Evolutionary conservation across 2,888 invertebrate genomes (phyloP).

Genomic region (Harpagoxenus sublaevis): DNA sequence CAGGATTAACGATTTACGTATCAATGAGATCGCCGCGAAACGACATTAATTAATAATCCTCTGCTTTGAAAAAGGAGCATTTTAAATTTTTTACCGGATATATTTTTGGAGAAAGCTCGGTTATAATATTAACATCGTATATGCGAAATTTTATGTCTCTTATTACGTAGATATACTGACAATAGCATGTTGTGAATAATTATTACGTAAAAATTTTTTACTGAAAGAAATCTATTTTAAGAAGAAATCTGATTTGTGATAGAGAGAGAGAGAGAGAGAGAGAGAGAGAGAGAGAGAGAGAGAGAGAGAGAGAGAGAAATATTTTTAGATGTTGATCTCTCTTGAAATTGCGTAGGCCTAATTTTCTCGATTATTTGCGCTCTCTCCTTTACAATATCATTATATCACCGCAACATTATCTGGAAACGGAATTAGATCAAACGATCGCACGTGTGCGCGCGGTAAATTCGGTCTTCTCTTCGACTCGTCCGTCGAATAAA

Average conservation of each 20-base stretch:
- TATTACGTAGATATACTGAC: background rate
- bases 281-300: too few species aligned
- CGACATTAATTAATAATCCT: constrained; percentile 26
- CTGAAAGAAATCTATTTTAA: background rate
- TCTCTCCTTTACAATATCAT: background rate
- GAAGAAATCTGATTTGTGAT: background rate
- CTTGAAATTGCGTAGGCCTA: background rate
- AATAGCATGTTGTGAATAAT: background rate
- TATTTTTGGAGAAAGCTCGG: background rate
- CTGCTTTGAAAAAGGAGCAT: background rate
- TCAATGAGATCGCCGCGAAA: constrained; percentile 24
- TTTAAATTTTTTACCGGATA: background rate
- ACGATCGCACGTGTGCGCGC: constrained; percentile 3
- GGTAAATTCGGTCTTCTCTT: constrained; percentile 6
- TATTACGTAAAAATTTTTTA: background rate
- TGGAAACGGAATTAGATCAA: background rate
- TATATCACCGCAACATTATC: background rate
- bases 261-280: too few species aligned
- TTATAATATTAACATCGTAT: background rate
- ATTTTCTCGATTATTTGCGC: background rate
- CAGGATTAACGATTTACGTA: constrained; percentile 29
- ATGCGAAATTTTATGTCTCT: background rate
- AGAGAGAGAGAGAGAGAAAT: too few species aligned
- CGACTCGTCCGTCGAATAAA: constrained; percentile 13
- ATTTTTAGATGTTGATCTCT: background rate